Evolutionary conservation across 2,888 invertebrate genomes (phyloP), one percentile per base, ranked within the genome.

Genomic region (Macrosiphum euphorbiae): DNA sequence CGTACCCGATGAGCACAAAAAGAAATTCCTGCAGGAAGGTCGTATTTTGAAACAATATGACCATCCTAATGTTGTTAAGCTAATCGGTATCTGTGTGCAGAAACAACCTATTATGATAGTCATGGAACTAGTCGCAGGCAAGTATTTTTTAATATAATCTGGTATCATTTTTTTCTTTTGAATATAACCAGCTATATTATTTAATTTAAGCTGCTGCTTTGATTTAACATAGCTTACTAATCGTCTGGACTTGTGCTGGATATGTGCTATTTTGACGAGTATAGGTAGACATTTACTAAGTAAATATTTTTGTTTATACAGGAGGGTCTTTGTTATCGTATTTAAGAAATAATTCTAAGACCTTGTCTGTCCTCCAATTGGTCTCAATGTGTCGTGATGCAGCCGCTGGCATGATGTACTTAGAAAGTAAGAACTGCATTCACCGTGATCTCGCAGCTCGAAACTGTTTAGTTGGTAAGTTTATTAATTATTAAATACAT

Each of bases 31-130:
- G 67, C 98, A 98, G 96, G 99, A 99, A 96, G 99, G 99, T 0
- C 96, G 99, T 95, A 99, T 99, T 95, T 96, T 99, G 28, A 99
- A 99, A 96, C 99, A 99, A 96, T 99, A 99, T 96, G 98, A 99
- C 96, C 99, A 99, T 96, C 98, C 98, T 0, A 99, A 99, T 96
- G 98, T 99, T 95, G 99, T 99, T 78, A 97, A 98, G 95, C 97
- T 99, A 84, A 99, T 99, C 95, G 99, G 99, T 55, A 99, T 99
- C 95, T 99, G 99, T 95, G 99, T 99, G 95, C 99, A 99, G 96
- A 98, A 99, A 95, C 99, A 99, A 95, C 99, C 99, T 0, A 99
- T 99, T 94, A 99, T 99, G 99, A 99, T 99, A 95, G 99, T 99
- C 61, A 99, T 99, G 99, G 99, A 99, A 96, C 97, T 99, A 94